Percentiles rank a stretch among this genome's conserved stretches.
phyloP scores from a whole-genome alignment of 2,888 invertebrate genomes.

The Micoletzkya japonica region DNA sequence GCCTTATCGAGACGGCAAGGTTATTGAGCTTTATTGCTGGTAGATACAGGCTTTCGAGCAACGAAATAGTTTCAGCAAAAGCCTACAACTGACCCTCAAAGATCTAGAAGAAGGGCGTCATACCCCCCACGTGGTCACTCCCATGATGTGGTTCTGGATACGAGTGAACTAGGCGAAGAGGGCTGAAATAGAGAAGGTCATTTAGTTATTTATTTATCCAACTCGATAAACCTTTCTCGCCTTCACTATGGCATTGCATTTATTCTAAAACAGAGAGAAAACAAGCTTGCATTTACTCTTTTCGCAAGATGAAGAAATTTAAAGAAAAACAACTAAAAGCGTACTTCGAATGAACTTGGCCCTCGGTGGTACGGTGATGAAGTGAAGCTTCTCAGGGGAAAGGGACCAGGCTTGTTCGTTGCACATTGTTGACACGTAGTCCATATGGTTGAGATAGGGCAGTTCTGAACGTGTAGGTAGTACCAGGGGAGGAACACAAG shows the following conservation, averaged over 20 bases:
- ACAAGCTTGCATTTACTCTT: too few relatives aligned
- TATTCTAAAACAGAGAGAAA: too few relatives aligned
- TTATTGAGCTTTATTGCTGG: too few relatives aligned
- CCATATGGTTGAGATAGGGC: conserved; percentile 88
- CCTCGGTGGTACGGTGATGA: conserved; percentile 71
- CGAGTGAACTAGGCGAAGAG: conserved; percentile 93
- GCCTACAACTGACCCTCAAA: conserved; percentile 76
- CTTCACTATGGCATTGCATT: too few relatives aligned
- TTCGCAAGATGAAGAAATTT: too few relatives aligned
- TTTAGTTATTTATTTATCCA: too few relatives aligned
- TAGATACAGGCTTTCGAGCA: too few relatives aligned
- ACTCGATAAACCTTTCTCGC: too few relatives aligned
- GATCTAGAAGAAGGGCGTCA: conserved; percentile 98
- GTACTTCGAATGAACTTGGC: conserved; percentile 93
- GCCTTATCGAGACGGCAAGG: too few relatives aligned
- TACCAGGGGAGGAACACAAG: too few relatives aligned
- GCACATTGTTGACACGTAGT: conserved; percentile 99
- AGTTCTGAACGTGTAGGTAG: conserved; percentile 76
- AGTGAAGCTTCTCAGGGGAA: conserved; percentile 91
- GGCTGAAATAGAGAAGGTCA: conserved; percentile 73
- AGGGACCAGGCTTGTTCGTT: conserved; percentile 95
- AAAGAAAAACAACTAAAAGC: conserved; percentile 3
- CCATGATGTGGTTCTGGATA: conserved; percentile 95
- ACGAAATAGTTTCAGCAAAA: too few relatives aligned
- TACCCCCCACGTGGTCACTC: conserved; percentile 91